Conservation (phyloP, 2,797 vertebrate genomes). For the Sylvilagus floridanus region DNA sequence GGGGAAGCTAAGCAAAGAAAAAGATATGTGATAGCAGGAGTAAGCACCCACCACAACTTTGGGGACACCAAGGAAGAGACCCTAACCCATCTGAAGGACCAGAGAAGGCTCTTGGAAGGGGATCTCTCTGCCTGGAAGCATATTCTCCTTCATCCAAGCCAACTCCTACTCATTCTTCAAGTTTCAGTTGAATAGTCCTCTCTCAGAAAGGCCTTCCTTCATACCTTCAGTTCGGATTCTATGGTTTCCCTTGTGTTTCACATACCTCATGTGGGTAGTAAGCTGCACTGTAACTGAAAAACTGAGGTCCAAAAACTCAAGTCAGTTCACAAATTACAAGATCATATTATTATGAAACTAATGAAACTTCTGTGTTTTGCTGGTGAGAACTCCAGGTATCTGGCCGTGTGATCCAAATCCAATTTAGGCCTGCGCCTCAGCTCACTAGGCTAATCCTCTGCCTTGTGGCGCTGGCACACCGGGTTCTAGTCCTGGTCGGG, state of each 20-base stretch:
- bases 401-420: background rate
- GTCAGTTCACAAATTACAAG: background rate
- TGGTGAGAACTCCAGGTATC: background rate
- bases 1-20: background rate
- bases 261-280: background rate
- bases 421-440: background rate
- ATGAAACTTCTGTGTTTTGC: background rate
- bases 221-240: background rate
- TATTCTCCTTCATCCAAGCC: background rate
- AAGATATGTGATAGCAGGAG: background rate
- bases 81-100: background rate
- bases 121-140: background rate
- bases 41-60: background rate
- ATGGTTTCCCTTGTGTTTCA: background rate
- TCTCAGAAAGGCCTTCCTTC: background rate
- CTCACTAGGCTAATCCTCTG: too few relatives aligned
- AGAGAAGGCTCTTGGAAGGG: background rate
- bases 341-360: background rate
- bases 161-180: background rate
- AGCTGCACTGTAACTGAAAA: background rate
- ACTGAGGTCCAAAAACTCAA: background rate
- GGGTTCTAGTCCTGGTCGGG: too few relatives aligned
- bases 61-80: background rate
- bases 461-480: too few relatives aligned
- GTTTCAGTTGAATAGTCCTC: constrained; percentile 7